Percentiles rank a stretch among this genome's conserved stretches.
phyloP scores from a whole-genome alignment of 2,113 vertebrate genomes.

The Plestiodon gilberti region DNA sequence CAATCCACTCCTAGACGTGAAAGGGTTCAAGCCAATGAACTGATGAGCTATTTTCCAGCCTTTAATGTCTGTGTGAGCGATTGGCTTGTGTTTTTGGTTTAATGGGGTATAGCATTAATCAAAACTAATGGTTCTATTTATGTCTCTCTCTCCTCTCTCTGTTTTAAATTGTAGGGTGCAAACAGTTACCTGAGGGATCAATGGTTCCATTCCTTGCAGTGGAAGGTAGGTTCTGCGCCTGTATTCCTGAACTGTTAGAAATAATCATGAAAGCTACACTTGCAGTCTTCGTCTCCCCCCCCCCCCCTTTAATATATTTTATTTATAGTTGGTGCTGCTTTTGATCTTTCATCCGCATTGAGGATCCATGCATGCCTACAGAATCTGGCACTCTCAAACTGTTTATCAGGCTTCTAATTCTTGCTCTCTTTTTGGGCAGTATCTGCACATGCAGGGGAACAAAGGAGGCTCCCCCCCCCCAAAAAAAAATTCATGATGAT shows the following conservation, averaged over 20 bases:
- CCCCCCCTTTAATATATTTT: too few relatives aligned
- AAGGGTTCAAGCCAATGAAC: background rate
- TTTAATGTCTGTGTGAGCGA: background rate
- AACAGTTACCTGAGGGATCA: conserved; percentile 99
- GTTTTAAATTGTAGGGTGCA: conserved; percentile 85
- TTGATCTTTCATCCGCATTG: background rate
- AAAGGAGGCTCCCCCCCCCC: conserved; percentile 52
- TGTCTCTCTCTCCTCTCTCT: conserved; percentile 36
- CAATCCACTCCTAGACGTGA: background rate
- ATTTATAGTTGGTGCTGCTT: background rate
- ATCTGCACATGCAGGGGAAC: background rate
- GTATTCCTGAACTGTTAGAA: background rate
- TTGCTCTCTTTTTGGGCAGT: background rate
- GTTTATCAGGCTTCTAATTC: too few relatives aligned
- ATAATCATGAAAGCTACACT: too few relatives aligned
- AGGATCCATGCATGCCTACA: background rate
- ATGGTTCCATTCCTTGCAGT: conserved; percentile 99
- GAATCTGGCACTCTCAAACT: background rate
- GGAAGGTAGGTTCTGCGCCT: conserved; percentile 87
- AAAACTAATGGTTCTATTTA: conserved; percentile 47
- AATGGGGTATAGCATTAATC: conserved; percentile 20
- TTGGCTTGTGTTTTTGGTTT: conserved; percentile 7
- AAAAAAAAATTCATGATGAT: too few relatives aligned
- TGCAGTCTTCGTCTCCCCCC: background rate
- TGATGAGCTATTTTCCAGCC: background rate